phyloP scores from a whole-genome alignment of 2,113 vertebrate species.

The Apteryx mantelli region DNA sequence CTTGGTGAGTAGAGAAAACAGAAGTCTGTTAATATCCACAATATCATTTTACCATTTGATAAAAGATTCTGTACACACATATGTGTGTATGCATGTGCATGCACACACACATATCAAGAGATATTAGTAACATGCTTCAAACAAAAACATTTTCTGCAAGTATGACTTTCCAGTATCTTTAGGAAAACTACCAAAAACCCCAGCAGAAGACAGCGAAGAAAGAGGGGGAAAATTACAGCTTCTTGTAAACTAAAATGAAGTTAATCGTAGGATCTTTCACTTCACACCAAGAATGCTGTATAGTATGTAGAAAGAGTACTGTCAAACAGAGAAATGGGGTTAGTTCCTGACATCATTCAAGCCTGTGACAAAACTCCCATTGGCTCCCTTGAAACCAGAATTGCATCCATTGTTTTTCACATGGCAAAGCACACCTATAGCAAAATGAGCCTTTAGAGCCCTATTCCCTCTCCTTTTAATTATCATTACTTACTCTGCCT shows the following conservation, averaged over 20 bases:
- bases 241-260: neutral
- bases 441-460: neutral
- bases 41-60: neutral
- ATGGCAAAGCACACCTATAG: neutral
- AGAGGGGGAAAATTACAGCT: neutral
- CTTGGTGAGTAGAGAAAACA: neutral
- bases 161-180: neutral
- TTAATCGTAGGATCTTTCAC: neutral
- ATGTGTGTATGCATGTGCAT: rapidly evolving
- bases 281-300: neutral
- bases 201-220: neutral
- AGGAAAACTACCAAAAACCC: neutral
- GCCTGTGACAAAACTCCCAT: neutral
- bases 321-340: neutral
- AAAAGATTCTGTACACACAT: neutral
- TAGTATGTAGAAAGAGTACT: neutral
- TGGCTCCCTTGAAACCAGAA: neutral
- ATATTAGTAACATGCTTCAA: neutral
- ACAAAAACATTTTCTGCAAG: neutral
- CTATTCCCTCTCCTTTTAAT: neutral
- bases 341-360: neutral
- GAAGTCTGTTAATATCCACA: neutral
- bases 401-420: neutral
- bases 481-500: neutral
- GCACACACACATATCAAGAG: neutral